Conservation (phyloP, 2,113 vertebrate species). For the Larimichthys polyactis region DNA sequence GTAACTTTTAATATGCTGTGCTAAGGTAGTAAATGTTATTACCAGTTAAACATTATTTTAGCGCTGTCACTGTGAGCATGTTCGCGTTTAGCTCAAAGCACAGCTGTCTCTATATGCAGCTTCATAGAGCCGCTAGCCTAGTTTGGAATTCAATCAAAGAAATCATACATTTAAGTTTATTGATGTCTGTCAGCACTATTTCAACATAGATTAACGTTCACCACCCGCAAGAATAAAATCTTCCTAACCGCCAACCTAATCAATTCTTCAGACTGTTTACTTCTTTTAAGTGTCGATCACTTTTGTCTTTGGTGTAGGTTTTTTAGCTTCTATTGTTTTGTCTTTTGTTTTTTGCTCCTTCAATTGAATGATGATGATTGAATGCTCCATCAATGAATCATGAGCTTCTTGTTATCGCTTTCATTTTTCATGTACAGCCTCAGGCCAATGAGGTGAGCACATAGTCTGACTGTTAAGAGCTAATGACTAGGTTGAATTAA, state of each 20-base stretch:
- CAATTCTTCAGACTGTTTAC: neutral
- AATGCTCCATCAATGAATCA: too few species aligned
- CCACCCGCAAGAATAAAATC: too few species aligned
- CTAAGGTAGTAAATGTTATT: neutral
- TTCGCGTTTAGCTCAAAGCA: neutral
- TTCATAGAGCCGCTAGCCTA: neutral
- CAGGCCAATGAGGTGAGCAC: neutral
- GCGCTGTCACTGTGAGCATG: neutral
- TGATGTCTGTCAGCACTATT: neutral
- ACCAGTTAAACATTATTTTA: neutral
- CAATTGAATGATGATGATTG: too few species aligned
- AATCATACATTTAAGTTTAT: neutral
- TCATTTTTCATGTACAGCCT: slow-evolving; percentile 17
- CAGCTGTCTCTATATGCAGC: neutral
- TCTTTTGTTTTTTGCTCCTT: neutral
- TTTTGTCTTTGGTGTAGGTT: neutral
- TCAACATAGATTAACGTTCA: neutral
- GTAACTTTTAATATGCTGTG: too few species aligned
- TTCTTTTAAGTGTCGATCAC: neutral
- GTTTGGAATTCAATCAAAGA: neutral
- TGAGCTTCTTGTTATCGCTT: neutral
- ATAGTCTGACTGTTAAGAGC: slow-evolving; percentile 13
- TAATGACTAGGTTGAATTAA: neutral
- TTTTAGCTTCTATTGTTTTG: neutral
- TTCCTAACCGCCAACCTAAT: neutral